Evolutionary conservation across 2,888 invertebrate genomes (phyloP).

Genomic region (Drosophila paucipuncta): DNA sequence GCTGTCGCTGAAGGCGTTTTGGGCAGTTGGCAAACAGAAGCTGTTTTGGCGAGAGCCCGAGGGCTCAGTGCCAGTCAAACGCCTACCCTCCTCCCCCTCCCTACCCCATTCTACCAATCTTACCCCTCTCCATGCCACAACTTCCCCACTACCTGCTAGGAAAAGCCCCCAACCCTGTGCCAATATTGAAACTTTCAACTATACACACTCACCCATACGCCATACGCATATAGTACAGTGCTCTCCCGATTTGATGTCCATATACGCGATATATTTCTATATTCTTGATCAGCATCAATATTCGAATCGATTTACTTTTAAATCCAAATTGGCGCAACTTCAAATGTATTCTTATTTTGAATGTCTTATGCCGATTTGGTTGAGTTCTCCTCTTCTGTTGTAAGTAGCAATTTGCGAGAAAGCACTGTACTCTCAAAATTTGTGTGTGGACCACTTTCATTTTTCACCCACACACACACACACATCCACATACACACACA

Average conservation of each 20-base stretch:
- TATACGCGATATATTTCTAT: neutral
- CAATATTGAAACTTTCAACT: constrained; percentile 80
- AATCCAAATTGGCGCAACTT: neutral
- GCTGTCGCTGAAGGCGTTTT: constrained; percentile 65
- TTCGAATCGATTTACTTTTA: neutral
- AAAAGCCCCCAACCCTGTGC: constrained; percentile 40
- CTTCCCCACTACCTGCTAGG: constrained; percentile 1
- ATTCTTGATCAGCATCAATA: neutral
- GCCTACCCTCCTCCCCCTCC: neutral
- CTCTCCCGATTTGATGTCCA: neutral
- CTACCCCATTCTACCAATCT: neutral
- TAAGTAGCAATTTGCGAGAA: neutral
- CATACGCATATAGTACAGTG: constrained; percentile 23
- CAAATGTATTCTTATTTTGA: neutral
- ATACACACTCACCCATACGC: constrained; percentile 47
- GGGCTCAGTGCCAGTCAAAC: constrained; percentile 50
- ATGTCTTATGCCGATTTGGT: neutral
- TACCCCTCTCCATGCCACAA: neutral
- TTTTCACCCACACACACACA: constrained; percentile 42
- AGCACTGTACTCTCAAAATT: constrained; percentile 3
- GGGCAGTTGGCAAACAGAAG: constrained; percentile 68
- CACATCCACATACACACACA: constrained; percentile 11
- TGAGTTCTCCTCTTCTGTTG: neutral
- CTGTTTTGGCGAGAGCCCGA: constrained; percentile 34
- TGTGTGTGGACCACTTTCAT: constrained; percentile 61